These are phyloP conservation scores for Ophion slaviceki DNA, from an alignment of 2,888 invertebrate species.

Conservation along the genomic window DNA sequence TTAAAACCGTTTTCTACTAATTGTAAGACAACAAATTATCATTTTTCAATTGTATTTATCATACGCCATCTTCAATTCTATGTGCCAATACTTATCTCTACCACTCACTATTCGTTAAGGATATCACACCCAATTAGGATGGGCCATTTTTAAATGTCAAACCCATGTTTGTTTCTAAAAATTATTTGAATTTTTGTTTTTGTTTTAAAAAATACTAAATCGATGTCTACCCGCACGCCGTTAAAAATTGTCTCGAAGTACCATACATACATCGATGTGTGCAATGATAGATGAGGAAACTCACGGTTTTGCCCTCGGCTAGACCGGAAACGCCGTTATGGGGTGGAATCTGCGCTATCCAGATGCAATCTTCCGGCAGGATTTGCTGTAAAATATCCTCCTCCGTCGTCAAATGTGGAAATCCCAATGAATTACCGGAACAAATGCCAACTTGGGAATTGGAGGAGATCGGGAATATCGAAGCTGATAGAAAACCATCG, in stretches of 20 bases:
- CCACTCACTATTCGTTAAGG: too few relatives aligned
- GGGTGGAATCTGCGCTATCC: constrained; percentile 70
- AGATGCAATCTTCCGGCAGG: constrained; percentile 75
- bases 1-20: too few relatives aligned
- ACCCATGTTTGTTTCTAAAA: too few relatives aligned
- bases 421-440: constrained; percentile 68
- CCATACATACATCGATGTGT: background rate
- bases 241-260: background rate
- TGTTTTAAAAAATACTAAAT: too few relatives aligned
- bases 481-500: constrained; percentile 74
- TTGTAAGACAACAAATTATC: too few relatives aligned
- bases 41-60: too few relatives aligned
- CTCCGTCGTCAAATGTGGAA: constrained; percentile 61
- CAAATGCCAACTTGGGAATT: constrained; percentile 65
- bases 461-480: constrained; percentile 75
- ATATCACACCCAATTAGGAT: too few relatives aligned
- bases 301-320: constrained; percentile 67
- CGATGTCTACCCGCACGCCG: too few relatives aligned
- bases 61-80: too few relatives aligned
- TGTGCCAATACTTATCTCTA: too few relatives aligned
- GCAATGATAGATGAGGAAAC: constrained; percentile 10
- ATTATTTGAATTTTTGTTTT: too few relatives aligned
- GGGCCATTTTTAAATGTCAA: too few relatives aligned
- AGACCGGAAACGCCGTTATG: constrained; percentile 56
- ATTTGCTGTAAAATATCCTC: constrained; percentile 72